phyloP scores from a whole-genome alignment of 1,140 invertebrate species.

The Oreohelix idahoensis region DNA sequence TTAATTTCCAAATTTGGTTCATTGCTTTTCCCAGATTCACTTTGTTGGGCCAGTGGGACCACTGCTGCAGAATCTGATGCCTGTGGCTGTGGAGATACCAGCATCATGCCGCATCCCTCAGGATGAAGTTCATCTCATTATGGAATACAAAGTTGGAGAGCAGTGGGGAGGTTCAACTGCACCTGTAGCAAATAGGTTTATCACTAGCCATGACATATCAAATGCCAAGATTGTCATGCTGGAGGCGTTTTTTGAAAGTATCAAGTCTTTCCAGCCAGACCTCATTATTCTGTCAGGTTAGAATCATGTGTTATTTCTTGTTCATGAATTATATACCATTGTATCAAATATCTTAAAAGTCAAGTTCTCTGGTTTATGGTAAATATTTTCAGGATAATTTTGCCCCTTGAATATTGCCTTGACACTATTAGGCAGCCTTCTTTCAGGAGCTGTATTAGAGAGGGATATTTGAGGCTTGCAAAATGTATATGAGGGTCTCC shows the following conservation, averaged over 20 bases:
- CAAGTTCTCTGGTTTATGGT: too few relatives aligned
- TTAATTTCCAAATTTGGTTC: too few relatives aligned
- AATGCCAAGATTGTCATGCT: constrained; percentile 68
- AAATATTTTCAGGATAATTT: too few relatives aligned
- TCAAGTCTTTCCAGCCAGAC: constrained; percentile 69
- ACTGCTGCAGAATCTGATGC: constrained; percentile 67
- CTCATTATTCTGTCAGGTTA: constrained; percentile 69
- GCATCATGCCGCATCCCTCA: constrained; percentile 60
- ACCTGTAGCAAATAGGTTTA: constrained; percentile 73
- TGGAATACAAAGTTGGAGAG: constrained; percentile 74
- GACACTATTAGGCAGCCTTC: too few relatives aligned
- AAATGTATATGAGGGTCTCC: too few relatives aligned
- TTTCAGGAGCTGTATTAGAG: too few relatives aligned
- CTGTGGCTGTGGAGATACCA: constrained; percentile 66
- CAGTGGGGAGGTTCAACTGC: constrained; percentile 68
- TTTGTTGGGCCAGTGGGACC: constrained; percentile 75
- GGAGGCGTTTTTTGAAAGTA: constrained; percentile 73
- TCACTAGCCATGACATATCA: constrained; percentile 73
- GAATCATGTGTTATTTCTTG: background rate
- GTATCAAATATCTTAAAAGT: background rate
- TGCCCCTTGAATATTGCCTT: too few relatives aligned
- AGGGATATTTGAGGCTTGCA: too few relatives aligned
- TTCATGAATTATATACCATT: background rate
- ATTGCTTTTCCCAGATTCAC: constrained; percentile 61
- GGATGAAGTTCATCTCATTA: constrained; percentile 75